A percentile compares a stretch with the other conserved stretches of the same genome.
phyloP scores from a whole-genome alignment of 2,888 invertebrate species.

The Parnassius orleans region DNA sequence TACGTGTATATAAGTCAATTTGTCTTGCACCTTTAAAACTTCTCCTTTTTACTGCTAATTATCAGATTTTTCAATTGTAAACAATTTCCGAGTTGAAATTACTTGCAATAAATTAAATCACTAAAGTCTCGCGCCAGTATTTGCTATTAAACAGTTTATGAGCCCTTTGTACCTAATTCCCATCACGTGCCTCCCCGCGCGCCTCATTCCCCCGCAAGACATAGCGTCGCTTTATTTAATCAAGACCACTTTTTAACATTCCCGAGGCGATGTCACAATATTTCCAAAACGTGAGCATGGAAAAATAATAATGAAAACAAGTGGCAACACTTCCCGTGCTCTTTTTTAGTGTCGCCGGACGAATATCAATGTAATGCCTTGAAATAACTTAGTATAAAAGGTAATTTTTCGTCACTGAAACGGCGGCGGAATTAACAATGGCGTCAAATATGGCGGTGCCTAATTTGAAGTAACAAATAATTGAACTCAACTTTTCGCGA shows the following conservation, averaged over 20 bases:
- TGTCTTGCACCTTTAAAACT: no score
- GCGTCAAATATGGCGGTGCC: background rate
- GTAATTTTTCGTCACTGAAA: constrained; percentile 17
- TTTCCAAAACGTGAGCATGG: constrained; percentile 49
- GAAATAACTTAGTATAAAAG: constrained; percentile 6
- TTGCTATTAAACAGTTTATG: constrained; percentile 47
- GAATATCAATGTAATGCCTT: constrained; percentile 33
- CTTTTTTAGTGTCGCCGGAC: constrained; percentile 36
- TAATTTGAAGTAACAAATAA: no score
- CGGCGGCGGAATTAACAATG: constrained; percentile 16
- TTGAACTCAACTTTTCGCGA: no score
- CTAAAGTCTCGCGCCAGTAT: constrained; percentile 45
- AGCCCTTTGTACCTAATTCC: constrained; percentile 54
- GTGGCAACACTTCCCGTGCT: constrained; percentile 44
- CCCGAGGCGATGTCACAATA: constrained; percentile 58
- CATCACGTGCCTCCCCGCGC: constrained; percentile 56
- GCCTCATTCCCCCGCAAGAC: constrained; percentile 35
- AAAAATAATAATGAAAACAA: constrained; percentile 43
- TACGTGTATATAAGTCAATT: no score
- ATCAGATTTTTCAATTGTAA: no score
- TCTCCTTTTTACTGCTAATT: no score
- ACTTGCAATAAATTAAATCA: constrained; percentile 33
- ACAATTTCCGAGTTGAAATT: background rate
- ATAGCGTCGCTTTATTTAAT: constrained; percentile 76
- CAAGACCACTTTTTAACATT: constrained; percentile 77